Evolutionary conservation across 1,140 invertebrate genomes (phyloP), one percentile per base, ranked within the genome.

Genomic region (Helicoverpa armigera): DNA sequence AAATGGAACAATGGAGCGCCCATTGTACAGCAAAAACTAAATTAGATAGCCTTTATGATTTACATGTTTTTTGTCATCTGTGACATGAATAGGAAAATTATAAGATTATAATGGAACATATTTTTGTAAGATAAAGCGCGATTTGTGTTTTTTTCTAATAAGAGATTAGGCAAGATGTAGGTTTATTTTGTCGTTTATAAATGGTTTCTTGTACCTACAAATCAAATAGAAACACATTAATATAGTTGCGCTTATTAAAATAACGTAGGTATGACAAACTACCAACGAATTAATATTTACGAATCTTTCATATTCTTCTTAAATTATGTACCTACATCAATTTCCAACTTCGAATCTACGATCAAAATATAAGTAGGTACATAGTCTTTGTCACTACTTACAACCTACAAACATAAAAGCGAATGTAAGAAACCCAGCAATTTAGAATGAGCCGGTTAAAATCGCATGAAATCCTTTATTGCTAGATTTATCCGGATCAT

Each of bases 1-100:
- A 65, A 65, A 48, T 43, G 63, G n/a, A 48, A 65, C 63, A 65
- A 65, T 65, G 31, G 35, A 43, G 9, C 35, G 9, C n/a, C 2
- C 5, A 48, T 0, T 48, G 31, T 3, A 1, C 0, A 18, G 18
- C 63, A 67, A 67, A 67, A 67, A 67, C n/a, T 43, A 48, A 65
- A 35, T 63, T 43, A 65, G 35, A n/a, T 31, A 63, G 12, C 14
- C 13, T 31, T 63, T 63, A 31, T 63, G 29, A 13, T 63, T 63
- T 14, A 11, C 60, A 63, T 63, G 14, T 13, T 29, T 4, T 61
- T 31, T 43, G 35, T 9, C 35, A 43, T 43, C 35, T 63, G 29
- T 63, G 29, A 61, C 12, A 13, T 61, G 58, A 54, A 54, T 54
- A n/a, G 3, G 5, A 54, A 43, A 43, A 43, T 43, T 43, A 9